phyloP scores from a whole-genome alignment of 2,797 vertebrate genomes.

The Intellagama lesueurii region DNA sequence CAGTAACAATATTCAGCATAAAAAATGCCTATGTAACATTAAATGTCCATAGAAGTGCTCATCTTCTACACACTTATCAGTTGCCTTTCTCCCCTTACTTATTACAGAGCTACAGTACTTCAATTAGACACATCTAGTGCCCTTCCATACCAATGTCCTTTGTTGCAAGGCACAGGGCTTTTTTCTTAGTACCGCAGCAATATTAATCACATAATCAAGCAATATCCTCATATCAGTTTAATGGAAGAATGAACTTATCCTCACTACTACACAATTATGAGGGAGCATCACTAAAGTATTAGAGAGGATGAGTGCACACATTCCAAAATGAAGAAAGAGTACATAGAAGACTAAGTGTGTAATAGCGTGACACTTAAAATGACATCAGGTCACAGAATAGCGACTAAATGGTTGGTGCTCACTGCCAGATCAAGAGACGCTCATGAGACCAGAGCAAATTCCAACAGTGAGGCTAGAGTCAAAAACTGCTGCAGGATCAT shows the following conservation, averaged over 20 bases:
- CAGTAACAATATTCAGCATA: not conserved
- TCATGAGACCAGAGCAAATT: not conserved
- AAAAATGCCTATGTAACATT: not conserved
- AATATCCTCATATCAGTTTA: too few relatives aligned
- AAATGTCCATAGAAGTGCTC: not conserved
- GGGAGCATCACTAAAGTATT: not conserved
- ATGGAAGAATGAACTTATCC: not conserved
- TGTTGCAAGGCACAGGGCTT: too few relatives aligned
- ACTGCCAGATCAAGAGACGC: too few relatives aligned
- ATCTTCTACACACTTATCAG: not conserved
- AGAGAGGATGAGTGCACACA: not conserved
- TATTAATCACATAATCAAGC: not conserved
- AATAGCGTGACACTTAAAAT: not conserved
- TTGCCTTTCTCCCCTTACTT: not conserved
- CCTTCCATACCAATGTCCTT: too few relatives aligned
- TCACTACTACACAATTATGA: not conserved
- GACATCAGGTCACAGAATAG: not conserved
- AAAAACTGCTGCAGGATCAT: too few relatives aligned
- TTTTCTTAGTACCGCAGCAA: not conserved
- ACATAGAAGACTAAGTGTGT: not conserved
- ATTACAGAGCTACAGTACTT: not conserved
- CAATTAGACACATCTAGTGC: too few relatives aligned
- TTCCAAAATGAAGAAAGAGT: not conserved
- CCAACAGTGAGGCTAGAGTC: not conserved
- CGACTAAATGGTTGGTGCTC: too few relatives aligned